Conservation (phyloP, 2,113 vertebrate genomes). For the Stigmatopora nigra region DNA sequence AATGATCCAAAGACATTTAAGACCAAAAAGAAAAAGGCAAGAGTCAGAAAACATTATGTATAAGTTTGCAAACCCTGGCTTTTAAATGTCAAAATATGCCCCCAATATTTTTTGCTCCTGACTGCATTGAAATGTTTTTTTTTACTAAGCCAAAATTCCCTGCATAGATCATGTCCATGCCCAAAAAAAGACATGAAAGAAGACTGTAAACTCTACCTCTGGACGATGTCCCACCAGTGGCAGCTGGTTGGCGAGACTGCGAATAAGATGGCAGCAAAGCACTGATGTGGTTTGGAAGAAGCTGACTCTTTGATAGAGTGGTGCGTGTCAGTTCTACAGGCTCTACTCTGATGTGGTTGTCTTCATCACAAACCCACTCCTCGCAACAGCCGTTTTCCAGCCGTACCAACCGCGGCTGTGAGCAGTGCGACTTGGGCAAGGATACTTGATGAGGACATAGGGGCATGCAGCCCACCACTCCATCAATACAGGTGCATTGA, state of each 20-base stretch:
- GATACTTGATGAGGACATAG: conserved; percentile 65
- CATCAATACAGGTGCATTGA: conserved; percentile 71
- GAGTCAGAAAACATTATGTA: no score
- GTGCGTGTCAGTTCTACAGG: conserved; percentile 21
- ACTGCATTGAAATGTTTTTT: not conserved
- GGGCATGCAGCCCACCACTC: conserved; percentile 73
- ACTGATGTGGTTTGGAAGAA: conserved; percentile 63
- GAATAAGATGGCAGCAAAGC: conserved; percentile 31
- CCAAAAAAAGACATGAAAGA: not conserved
- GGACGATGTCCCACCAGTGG: conserved; percentile 12
- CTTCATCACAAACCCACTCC: conserved; percentile 67
- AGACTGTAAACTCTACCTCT: conserved; percentile 44
- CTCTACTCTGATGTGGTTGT: conserved; percentile 66
- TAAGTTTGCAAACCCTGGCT: no score
- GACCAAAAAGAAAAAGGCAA: no score
- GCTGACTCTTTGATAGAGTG: conserved; percentile 15
- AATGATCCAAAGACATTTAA: no score
- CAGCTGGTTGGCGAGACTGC: conserved; percentile 10
- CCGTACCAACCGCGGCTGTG: conserved; percentile 46
- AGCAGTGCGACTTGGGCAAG: conserved; percentile 57
- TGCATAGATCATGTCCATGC: not conserved
- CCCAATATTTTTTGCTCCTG: not conserved
- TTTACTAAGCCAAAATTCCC: not conserved
- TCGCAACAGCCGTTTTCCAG: conserved; percentile 61
- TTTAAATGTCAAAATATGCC: no score